Evolutionary conservation across 2,797 vertebrate genomes (phyloP).

Genomic region (Chaenodraco wilsoni): DNA sequence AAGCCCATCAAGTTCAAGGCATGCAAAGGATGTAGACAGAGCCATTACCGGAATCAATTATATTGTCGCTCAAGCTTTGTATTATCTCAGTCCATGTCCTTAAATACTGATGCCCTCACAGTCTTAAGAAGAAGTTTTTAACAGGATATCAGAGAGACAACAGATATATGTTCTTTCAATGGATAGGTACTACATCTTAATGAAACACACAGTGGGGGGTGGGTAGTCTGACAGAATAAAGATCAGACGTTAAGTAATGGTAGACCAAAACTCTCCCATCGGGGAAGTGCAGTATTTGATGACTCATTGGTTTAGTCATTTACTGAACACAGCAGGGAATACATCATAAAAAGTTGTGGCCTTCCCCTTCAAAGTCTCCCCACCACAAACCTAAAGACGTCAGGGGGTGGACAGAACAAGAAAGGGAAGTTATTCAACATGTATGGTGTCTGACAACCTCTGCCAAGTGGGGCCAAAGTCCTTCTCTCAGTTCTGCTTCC

Average conservation of each 20-base stretch:
- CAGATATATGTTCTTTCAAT: not conserved
- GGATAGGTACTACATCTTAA: slow-evolving; percentile 3
- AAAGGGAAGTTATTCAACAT: slow-evolving; percentile 32
- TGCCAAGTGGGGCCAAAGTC: slow-evolving; percentile 25
- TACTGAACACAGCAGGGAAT: slow-evolving; percentile 10
- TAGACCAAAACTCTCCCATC: slow-evolving; percentile 18
- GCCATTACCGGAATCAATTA: not conserved
- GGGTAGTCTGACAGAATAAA: not conserved
- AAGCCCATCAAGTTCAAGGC: not conserved
- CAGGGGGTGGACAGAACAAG: slow-evolving; percentile 7
- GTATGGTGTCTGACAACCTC: slow-evolving; percentile 29
- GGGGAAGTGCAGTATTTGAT: slow-evolving; percentile 5
- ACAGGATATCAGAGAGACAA: not conserved
- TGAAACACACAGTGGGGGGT: slow-evolving; percentile 12
- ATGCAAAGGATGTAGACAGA: not conserved
- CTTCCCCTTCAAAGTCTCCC: slow-evolving; percentile 18
- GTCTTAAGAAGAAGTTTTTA: not conserved
- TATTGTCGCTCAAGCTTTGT: not conserved
- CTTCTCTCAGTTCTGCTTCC: slow-evolving; percentile 6
- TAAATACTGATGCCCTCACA: not conserved
- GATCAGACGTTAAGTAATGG: slow-evolving; percentile 28
- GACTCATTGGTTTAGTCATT: slow-evolving; percentile 39
- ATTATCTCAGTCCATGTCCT: not conserved
- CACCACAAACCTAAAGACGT: slow-evolving; percentile 13
- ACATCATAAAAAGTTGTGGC: slow-evolving; percentile 9